Conservation (phyloP, 2,888 invertebrate genomes). For the Subacronicta megacephala region DNA sequence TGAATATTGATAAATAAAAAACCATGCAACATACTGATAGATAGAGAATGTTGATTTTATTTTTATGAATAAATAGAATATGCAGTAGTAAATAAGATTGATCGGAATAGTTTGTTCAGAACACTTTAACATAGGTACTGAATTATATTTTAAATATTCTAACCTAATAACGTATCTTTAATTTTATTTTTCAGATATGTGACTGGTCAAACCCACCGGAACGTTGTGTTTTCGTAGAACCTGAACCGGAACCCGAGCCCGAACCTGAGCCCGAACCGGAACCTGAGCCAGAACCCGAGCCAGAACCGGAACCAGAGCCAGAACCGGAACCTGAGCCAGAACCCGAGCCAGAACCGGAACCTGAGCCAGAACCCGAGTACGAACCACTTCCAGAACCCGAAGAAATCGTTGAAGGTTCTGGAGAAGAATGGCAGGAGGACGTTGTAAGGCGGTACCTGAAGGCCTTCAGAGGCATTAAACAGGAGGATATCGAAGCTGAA, state of each 20-base stretch:
- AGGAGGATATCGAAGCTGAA: conserved; percentile 54
- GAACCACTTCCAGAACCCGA: conserved; percentile 46
- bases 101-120: no score
- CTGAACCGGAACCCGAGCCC: conserved; percentile 74
- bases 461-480: conserved; percentile 50
- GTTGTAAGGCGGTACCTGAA: conserved; percentile 51
- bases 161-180: no score
- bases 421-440: conserved; percentile 64
- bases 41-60: conserved; percentile 1
- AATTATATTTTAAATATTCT: no score
- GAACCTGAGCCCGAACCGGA: conserved; percentile 72
- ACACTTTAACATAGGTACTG: no score
- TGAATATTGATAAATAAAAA: conserved; percentile 20
- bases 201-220: conserved; percentile 74
- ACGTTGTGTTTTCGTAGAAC: conserved; percentile 71
- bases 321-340: conserved; percentile 74
- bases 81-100: no score
- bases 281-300: conserved; percentile 73
- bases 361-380: conserved; percentile 71
- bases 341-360: conserved; percentile 74
- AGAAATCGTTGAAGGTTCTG: conserved; percentile 51
- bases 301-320: conserved; percentile 73
- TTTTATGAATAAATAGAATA: no score
- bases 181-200: conserved; percentile 78
- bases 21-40: conserved; percentile 2